A percentile compares a stretch with the other conserved stretches of the same genome.
These are phyloP conservation scores for Podarcis muralis DNA, from an alignment of 2,113 vertebrate genomes.

Conservation along the genomic window DNA sequence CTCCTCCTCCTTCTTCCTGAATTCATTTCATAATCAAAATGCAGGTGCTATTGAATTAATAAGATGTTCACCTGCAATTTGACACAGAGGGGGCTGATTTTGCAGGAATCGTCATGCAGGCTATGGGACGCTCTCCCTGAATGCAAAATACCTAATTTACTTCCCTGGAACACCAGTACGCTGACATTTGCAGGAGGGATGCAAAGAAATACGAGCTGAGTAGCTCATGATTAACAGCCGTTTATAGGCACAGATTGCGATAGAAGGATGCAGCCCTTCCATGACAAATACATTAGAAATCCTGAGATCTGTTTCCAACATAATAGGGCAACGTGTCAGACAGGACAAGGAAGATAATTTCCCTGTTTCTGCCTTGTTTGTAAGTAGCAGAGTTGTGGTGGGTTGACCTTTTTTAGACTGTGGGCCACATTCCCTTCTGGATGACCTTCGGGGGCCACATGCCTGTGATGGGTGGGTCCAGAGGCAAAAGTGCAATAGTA, in stretches of 20 bases:
- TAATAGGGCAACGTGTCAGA: neutral
- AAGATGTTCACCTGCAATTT: conserved; percentile 46
- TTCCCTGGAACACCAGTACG: neutral
- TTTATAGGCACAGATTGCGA: neutral
- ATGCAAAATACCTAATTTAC: conserved; percentile 35
- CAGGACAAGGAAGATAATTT: neutral
- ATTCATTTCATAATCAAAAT: conserved; percentile 53
- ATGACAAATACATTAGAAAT: neutral
- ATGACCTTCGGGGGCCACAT: too few relatives aligned
- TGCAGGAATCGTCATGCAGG: rapidly evolving
- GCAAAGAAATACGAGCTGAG: neutral
- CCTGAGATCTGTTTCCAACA: neutral
- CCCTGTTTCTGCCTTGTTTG: neutral
- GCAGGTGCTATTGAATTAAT: conserved; percentile 54
- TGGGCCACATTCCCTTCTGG: too few relatives aligned
- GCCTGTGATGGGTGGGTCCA: too few relatives aligned
- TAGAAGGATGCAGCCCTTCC: neutral
- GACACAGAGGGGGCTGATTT: conserved; percentile 42
- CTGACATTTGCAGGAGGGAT: neutral
- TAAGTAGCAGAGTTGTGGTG: neutral
- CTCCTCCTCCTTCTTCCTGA: neutral
- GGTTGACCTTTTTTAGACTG: too few relatives aligned
- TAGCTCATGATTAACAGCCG: neutral
- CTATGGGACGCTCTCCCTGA: neutral
- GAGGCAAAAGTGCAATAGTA: too few relatives aligned